These are phyloP conservation scores for Neolamprologus fasciatus DNA, from an alignment of 2,113 vertebrate genomes.

Conservation along the genomic window DNA sequence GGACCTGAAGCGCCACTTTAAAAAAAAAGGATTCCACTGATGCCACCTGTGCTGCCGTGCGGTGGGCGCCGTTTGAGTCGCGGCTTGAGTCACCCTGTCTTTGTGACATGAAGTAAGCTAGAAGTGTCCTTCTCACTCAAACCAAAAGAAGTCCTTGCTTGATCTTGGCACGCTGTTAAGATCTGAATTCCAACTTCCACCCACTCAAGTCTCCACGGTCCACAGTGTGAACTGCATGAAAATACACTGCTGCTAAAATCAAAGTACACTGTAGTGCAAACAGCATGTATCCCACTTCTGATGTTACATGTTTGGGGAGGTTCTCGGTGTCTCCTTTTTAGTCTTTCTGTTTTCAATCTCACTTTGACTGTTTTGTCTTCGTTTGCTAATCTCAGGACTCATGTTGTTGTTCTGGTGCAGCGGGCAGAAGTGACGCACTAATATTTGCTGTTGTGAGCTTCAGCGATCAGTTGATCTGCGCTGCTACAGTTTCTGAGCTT, in stretches of 20 bases:
- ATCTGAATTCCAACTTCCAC: neutral
- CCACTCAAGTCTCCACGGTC: neutral
- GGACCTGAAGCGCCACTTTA: neutral
- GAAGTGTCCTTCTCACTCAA: neutral
- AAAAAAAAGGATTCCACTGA: neutral
- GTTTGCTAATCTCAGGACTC: neutral
- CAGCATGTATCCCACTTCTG: rapidly evolving
- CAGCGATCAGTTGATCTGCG: neutral
- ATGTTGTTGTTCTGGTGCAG: neutral
- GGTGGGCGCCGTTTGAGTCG: rapidly evolving
- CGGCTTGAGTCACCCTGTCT: neutral
- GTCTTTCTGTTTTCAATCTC: neutral
- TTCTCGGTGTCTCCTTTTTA: neutral
- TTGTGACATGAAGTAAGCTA: neutral
- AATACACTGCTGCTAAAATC: neutral
- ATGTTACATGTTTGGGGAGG: neutral
- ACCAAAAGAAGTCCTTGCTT: neutral
- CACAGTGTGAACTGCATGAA: neutral
- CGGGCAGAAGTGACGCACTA: neutral
- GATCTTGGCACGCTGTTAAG: neutral
- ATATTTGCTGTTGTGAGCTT: neutral
- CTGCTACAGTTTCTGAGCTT: neutral
- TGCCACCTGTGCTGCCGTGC: neutral
- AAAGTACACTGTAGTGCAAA: neutral
- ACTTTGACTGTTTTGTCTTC: rapidly evolving